Conservation (phyloP, 2,113 vertebrate genomes). For the Podocnemis expansa region DNA sequence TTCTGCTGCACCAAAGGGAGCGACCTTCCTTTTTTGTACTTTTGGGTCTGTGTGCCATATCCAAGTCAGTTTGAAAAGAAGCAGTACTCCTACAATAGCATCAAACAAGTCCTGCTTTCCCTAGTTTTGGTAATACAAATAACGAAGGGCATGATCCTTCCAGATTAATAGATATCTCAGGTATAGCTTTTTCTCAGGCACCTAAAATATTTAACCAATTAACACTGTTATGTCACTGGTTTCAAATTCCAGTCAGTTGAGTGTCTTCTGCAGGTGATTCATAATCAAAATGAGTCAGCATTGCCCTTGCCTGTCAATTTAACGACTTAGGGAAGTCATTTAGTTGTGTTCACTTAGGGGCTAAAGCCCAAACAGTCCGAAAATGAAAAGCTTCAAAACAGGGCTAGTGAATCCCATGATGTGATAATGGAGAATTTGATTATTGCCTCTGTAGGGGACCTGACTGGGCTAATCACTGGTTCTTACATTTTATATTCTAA, state of each 20-base stretch:
- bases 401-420: neutral
- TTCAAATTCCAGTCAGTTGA: neutral
- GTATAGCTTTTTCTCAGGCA: neutral
- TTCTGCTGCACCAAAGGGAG: no score
- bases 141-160: neutral
- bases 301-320: neutral
- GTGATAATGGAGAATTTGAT: neutral
- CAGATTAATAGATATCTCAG: neutral
- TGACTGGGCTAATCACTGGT: neutral
- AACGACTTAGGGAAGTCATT: neutral
- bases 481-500: neutral
- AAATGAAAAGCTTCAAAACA: neutral
- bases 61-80: neutral
- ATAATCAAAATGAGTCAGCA: no score
- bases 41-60: neutral
- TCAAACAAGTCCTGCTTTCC: neutral
- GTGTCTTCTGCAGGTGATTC: neutral
- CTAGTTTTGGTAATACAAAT: neutral
- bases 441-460: neutral
- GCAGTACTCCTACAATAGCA: neutral
- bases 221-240: neutral
- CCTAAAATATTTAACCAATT: neutral
- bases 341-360: neutral
- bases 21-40: no score
- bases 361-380: neutral